phyloP scores from a whole-genome alignment of 2,888 invertebrate genomes.

The Pherbina coryleti region DNA sequence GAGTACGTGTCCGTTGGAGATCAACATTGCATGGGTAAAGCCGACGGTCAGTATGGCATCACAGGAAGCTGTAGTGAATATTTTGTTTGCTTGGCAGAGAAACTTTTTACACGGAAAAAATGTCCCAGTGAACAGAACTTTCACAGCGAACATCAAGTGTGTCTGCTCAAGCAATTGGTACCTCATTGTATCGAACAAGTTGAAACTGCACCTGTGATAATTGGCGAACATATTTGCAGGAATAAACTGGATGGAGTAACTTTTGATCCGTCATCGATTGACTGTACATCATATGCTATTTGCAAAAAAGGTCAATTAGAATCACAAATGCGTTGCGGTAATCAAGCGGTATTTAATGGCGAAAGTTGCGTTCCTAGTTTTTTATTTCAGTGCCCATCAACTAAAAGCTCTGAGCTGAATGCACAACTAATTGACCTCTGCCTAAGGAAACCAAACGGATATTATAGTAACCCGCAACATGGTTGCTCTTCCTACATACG shows the following conservation, averaged over 20 bases:
- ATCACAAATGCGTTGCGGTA: constrained; percentile 56
- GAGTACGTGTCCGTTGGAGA: constrained; percentile 55
- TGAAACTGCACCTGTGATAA: constrained; percentile 4
- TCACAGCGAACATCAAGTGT: constrained; percentile 54
- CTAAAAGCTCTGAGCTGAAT: not conserved
- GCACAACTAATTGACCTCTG: constrained; percentile 61
- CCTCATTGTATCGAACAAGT: constrained; percentile 43
- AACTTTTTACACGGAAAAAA: constrained; percentile 56
- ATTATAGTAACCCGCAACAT: constrained; percentile 61
- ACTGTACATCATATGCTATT: constrained; percentile 62
- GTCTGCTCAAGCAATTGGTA: constrained; percentile 52
- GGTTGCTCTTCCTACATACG: constrained; percentile 64
- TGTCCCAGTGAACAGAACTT: constrained; percentile 60
- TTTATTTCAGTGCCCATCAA: constrained; percentile 52
- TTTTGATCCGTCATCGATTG: constrained; percentile 58
- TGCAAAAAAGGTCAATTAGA: constrained; percentile 58
- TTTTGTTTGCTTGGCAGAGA: constrained; percentile 57
- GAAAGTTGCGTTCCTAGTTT: constrained; percentile 59
- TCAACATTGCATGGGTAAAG: constrained; percentile 55
- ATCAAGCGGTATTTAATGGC: constrained; percentile 62
- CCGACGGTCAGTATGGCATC: constrained; percentile 60
- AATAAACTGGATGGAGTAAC: constrained; percentile 60
- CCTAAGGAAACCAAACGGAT: constrained; percentile 72
- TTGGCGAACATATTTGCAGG: constrained; percentile 47
- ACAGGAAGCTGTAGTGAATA: constrained; percentile 58